Base-by-base conservation (phyloP, 2,888 invertebrate genomes). In the Drosophila antonietae region DNA sequence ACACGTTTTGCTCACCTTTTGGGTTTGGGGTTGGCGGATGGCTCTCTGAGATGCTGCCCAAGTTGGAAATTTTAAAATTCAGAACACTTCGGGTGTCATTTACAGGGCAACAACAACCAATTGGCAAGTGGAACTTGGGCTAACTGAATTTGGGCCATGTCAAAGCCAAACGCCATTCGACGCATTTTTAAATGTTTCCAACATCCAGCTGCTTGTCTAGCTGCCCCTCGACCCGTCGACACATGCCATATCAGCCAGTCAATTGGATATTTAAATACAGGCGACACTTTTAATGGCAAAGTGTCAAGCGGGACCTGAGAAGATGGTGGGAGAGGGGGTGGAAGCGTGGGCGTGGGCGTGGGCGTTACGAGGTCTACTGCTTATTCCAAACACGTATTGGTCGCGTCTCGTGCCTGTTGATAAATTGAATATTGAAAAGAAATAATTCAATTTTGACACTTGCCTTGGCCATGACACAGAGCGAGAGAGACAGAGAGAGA, bases 401-500 rank as follows among this genome's bases (percentile, higher is more conserved):
- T 69, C 66, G 72, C 72, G 80, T 85, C 89, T 79, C 81, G 75
- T 70, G 69, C 75, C 74, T 58, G 65, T 49, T 91, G 84, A 90
- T 90, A 90, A 91, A 91, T 92, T 91, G 78, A 91, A 92, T 91
- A 91, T 91, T 90, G 91, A 80, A 90, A 83, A 84, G 83, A 88
- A 89, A 91, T 91, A 91, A 91, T 90, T 90, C 72, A 91, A 91
- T 91, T 91, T 85, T 62, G 62, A 64, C 65, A 68, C 69, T 69
- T 62, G 55, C 10, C 55, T 49, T 18, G 62, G 60, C 28, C 68
- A 78, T 64, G 75, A 8, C 14, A 51, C 4, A 14, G 8, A 8
- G 2, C 0, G 2, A 14, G 33, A 8, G 18, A 14, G 12, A 2
- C n/a, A n/a, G n/a, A n/a, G n/a, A n/a, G n/a, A n/a, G n/a, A n/a